Evolutionary conservation across 2,888 invertebrate genomes (phyloP).

Genomic region (Frankliniella fusca): DNA sequence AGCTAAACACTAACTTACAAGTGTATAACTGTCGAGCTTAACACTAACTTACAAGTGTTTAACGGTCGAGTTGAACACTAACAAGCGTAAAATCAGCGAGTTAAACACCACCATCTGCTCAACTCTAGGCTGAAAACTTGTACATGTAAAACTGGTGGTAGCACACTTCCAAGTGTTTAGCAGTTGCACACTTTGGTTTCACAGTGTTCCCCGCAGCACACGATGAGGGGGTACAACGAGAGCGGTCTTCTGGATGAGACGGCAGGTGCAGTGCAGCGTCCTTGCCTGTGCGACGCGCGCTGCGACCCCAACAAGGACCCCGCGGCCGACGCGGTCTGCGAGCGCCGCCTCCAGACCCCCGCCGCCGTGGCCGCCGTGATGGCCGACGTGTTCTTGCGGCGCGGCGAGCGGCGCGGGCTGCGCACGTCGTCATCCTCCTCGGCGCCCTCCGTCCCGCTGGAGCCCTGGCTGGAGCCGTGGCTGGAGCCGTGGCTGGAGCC

Average conservation of each 20-base stretch:
- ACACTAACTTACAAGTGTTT: too few relatives aligned
- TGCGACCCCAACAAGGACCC: neutral
- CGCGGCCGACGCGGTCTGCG: constrained; percentile 9
- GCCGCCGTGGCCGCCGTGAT: constrained; percentile 5
- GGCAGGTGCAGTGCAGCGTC: neutral
- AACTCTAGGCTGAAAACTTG: too few relatives aligned
- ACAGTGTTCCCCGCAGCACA: neutral
- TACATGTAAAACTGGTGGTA: too few relatives aligned
- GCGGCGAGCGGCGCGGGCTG: neutral
- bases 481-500: neutral
- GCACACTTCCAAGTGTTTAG: too few relatives aligned
- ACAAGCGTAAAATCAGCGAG: too few relatives aligned
- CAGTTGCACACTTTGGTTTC: too few relatives aligned
- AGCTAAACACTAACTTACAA: too few relatives aligned
- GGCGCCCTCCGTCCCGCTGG: constrained; percentile 19
- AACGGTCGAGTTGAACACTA: too few relatives aligned
- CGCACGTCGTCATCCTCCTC: neutral
- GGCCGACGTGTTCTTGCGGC: constrained; percentile 12
- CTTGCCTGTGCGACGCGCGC: neutral
- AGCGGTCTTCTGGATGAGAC: neutral
- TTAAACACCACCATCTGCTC: too few relatives aligned
- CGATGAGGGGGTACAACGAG: neutral
- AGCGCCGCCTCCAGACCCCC: neutral
- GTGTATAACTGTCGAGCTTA: too few relatives aligned
- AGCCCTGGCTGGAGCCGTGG: neutral